Conservation (phyloP, 2,888 invertebrate species). For the Tetropium fuscum region DNA sequence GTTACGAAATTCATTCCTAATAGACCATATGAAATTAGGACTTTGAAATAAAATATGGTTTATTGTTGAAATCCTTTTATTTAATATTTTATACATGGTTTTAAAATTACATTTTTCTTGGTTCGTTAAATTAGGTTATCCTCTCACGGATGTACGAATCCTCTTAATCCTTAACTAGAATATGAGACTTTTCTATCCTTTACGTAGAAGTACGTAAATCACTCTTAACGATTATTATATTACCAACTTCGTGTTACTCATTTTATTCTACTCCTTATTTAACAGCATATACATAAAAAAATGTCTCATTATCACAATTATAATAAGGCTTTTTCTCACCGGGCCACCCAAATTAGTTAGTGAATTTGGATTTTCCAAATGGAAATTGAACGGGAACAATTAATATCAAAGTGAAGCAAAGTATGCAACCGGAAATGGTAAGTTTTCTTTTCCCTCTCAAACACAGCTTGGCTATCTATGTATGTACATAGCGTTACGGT, state of each 20-base stretch:
- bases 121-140: slow-evolving; percentile 21
- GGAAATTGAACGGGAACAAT: neutral
- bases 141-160: too few relatives aligned
- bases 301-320: slow-evolving; percentile 55
- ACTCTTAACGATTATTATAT: slow-evolving; percentile 5
- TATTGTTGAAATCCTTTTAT: slow-evolving; percentile 10
- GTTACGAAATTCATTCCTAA: too few relatives aligned
- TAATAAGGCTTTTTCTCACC: slow-evolving; percentile 51
- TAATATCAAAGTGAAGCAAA: neutral
- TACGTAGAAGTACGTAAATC: neutral
- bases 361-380: slow-evolving; percentile 22
- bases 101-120: slow-evolving; percentile 16
- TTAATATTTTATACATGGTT: slow-evolving; percentile 15
- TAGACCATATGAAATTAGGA: too few relatives aligned
- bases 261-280: slow-evolving; percentile 2
- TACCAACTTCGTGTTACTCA: slow-evolving; percentile 12
- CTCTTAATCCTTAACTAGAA: slow-evolving; percentile 8
- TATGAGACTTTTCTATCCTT: neutral
- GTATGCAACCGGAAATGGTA: too few relatives aligned
- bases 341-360: slow-evolving; percentile 43
- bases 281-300: slow-evolving; percentile 34
- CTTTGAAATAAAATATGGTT: neutral
- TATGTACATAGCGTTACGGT: too few relatives aligned
- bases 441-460: too few relatives aligned
- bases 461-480: too few relatives aligned